phyloP scores from a whole-genome alignment of 1,140 invertebrate genomes.

The Colletes latitarsis region DNA sequence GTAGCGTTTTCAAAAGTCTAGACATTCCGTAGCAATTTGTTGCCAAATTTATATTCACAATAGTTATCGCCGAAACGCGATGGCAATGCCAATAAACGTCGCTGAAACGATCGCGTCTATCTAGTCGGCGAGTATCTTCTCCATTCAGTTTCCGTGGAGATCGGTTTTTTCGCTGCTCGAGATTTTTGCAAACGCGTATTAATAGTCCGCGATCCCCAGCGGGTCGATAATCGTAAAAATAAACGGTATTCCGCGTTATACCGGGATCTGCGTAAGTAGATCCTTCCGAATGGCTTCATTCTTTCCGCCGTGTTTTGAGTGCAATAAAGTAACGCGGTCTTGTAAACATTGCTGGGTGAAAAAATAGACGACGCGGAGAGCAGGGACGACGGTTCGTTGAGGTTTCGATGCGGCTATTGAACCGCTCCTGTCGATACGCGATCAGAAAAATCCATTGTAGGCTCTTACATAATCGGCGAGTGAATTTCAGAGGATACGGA shows the following conservation, averaged over 20 bases:
- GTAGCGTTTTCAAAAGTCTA: too few relatives aligned
- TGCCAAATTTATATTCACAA: too few relatives aligned
- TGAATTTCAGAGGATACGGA: background rate
- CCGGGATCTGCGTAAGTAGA: conserved; percentile 49
- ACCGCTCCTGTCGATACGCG: background rate
- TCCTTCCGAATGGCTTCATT: conserved; percentile 33
- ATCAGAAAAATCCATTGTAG: background rate
- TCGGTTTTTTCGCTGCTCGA: conserved; percentile 1
- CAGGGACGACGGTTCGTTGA: background rate
- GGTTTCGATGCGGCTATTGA: background rate
- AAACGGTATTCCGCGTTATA: conserved; percentile 45
- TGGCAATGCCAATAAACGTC: background rate
- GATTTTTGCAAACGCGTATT: conserved; percentile 51
- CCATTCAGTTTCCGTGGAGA: background rate
- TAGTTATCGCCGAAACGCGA: too few relatives aligned
- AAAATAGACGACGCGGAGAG: conserved; percentile 31
- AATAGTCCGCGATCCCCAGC: conserved; percentile 43
- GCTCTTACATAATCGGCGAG: background rate
- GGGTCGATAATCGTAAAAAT: conserved; percentile 63
- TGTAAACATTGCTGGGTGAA: conserved; percentile 30
- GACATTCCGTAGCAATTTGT: too few relatives aligned
- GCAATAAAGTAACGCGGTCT: conserved; percentile 44
- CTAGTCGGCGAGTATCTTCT: background rate
- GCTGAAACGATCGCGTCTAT: too few relatives aligned
- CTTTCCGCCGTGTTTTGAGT: conserved; percentile 39